Conservation (phyloP, 2,113 vertebrate species). For the Sturnus vulgaris region DNA sequence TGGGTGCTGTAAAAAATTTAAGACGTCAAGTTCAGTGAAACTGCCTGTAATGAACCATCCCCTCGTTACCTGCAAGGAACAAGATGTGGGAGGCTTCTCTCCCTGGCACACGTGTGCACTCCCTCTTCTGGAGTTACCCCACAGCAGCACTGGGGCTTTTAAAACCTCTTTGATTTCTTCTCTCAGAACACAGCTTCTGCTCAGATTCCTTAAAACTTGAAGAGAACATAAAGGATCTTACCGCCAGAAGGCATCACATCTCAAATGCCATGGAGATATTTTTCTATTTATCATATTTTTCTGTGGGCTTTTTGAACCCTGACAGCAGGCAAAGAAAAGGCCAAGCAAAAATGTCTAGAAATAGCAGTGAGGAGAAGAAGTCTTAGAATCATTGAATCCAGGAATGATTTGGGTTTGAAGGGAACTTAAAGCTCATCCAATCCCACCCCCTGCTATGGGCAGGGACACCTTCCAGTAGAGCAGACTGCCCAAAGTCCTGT, state of each 20-base stretch:
- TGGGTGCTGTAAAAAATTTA: background rate
- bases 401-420: background rate
- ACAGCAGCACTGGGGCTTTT: background rate
- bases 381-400: background rate
- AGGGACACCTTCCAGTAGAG: fast-evolving
- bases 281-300: background rate
- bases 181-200: slow-evolving; percentile 19
- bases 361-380: background rate
- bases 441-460: background rate
- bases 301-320: background rate
- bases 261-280: background rate
- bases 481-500: fast-evolving
- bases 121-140: background rate
- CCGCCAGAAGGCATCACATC: background rate
- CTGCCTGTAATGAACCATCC: background rate
- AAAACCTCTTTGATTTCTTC: slow-evolving; percentile 34
- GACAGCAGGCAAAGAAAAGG: background rate
- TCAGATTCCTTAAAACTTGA: background rate
- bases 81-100: background rate
- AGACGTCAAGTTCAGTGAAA: background rate
- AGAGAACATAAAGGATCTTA: background rate
- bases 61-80: background rate
- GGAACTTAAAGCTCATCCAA: background rate
- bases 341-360: background rate
- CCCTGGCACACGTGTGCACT: fast-evolving